A percentile compares a stretch with the other conserved stretches of the same genome.
Evolutionary conservation across 2,113 vertebrate species (phyloP).

Genomic region (Pimephales promelas): DNA sequence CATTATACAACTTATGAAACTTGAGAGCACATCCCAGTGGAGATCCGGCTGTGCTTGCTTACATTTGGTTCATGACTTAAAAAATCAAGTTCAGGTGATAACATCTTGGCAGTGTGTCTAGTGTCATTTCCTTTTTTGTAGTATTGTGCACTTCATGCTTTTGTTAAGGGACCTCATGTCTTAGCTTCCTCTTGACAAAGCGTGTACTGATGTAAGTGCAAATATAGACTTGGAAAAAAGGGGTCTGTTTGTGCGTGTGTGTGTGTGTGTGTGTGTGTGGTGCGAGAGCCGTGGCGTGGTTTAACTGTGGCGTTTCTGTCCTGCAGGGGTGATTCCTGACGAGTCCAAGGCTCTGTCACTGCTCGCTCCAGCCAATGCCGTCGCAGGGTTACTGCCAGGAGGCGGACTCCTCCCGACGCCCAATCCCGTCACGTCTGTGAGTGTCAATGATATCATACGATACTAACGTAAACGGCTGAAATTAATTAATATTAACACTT

Average conservation of each 20-base stretch:
- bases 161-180: slow-evolving; percentile 70
- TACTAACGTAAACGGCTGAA: too few species aligned
- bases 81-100: slow-evolving; percentile 99
- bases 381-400: slow-evolving; percentile 98
- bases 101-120: slow-evolving; percentile 99
- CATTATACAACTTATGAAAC: slow-evolving; percentile 99
- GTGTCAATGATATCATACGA: background rate
- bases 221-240: slow-evolving; percentile 72
- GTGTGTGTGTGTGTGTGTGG: slow-evolving; percentile 42
- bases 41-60: slow-evolving; percentile 99
- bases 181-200: slow-evolving; percentile 72
- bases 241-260: too few species aligned
- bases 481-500: too few species aligned
- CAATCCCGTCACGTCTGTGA: slow-evolving; percentile 80
- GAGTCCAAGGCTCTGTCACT: slow-evolving; percentile 99
- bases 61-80: slow-evolving; percentile 99
- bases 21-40: slow-evolving; percentile 99
- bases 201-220: slow-evolving; percentile 82
- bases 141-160: slow-evolving; percentile 50
- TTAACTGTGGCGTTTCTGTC: slow-evolving; percentile 78
- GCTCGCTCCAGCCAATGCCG: slow-evolving; percentile 98
- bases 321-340: slow-evolving; percentile 98
- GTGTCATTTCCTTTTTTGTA: slow-evolving; percentile 85
- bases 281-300: slow-evolving; percentile 6
- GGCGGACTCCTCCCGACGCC: slow-evolving; percentile 97